Conservation (phyloP, 2,113 vertebrate genomes). For the Callopanchax toddi region DNA sequence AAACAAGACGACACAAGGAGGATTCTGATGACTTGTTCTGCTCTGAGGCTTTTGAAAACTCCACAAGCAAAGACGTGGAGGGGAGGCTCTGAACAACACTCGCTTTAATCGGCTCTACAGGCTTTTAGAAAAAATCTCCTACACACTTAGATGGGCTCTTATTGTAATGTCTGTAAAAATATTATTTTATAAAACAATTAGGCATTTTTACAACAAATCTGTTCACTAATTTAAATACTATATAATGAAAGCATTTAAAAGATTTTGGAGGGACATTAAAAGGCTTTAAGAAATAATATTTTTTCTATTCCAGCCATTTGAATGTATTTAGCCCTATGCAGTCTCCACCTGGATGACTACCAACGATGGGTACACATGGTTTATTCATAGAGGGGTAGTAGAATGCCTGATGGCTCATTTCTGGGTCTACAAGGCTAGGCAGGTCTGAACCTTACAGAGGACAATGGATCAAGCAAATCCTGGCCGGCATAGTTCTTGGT, state of each 20-base stretch:
- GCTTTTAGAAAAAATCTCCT: too few species aligned
- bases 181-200: too few species aligned
- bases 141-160: too few species aligned
- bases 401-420: slow-evolving; percentile 52
- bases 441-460: slow-evolving; percentile 21
- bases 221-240: neutral
- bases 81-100: neutral
- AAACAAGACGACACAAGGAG: neutral
- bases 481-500: slow-evolving; percentile 27
- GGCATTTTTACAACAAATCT: too few species aligned
- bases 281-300: neutral
- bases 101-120: neutral
- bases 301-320: neutral
- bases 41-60: slow-evolving; percentile 33
- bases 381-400: slow-evolving; percentile 63
- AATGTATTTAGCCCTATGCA: slow-evolving; percentile 6
- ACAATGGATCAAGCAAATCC: slow-evolving; percentile 28
- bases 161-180: too few species aligned
- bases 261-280: slow-evolving; percentile 1
- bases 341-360: slow-evolving; percentile 40
- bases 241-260: neutral
- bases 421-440: slow-evolving; percentile 26
- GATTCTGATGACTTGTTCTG: slow-evolving; percentile 30
- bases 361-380: slow-evolving; percentile 41
- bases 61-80: neutral